Percentiles rank a stretch among this genome's conserved stretches.
Evolutionary conservation across 2,888 invertebrate species (phyloP).

Genomic region (Nemurella pictetii): DNA sequence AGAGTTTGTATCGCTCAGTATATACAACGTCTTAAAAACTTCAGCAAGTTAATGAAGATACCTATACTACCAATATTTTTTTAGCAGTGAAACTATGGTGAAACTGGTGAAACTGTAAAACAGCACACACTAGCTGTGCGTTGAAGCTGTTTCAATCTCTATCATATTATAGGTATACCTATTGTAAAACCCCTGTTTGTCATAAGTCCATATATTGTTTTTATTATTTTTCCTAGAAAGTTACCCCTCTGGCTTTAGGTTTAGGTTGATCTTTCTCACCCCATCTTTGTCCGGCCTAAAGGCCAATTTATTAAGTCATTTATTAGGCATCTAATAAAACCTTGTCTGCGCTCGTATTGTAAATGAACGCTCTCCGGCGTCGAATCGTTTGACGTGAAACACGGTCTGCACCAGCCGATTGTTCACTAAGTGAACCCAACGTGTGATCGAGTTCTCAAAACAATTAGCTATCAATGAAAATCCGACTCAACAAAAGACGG

Average conservation of each 20-base stretch:
- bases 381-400: neutral
- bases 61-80: too few species aligned
- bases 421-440: neutral
- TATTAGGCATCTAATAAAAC: neutral
- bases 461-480: constrained; percentile 12
- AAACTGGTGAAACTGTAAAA: neutral
- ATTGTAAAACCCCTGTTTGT: too few species aligned
- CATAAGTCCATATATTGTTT: too few species aligned
- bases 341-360: neutral
- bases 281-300: neutral
- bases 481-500: neutral
- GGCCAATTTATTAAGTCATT: constrained; percentile 13
- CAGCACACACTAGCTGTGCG: neutral
- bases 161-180: too few species aligned
- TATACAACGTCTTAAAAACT: too few species aligned
- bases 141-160: neutral
- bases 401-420: neutral
- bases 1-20: too few species aligned
- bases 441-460: neutral
- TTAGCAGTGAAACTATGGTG: too few species aligned
- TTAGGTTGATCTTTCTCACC: neutral
- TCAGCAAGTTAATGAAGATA: too few species aligned
- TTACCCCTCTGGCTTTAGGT: constrained; percentile 5
- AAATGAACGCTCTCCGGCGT: neutral
- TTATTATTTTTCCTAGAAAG: neutral